These are phyloP conservation scores for Rhinoderma darwinii DNA, from an alignment of 2,113 vertebrate species.

Conservation along the genomic window DNA sequence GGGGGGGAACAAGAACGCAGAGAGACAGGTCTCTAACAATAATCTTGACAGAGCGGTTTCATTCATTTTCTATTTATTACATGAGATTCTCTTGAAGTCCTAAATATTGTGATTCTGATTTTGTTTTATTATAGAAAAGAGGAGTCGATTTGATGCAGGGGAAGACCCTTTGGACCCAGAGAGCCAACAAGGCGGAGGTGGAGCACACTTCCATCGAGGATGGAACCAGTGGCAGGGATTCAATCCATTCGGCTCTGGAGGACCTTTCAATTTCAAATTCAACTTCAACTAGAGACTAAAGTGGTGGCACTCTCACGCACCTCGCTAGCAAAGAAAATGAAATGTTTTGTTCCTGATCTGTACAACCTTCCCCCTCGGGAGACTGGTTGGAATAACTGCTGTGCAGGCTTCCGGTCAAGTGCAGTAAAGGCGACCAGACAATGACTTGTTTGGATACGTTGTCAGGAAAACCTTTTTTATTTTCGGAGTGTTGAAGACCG, in stretches of 20 bases:
- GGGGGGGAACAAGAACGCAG: too few species aligned
- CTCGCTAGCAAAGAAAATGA: conserved; percentile 37
- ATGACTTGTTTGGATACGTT: not conserved
- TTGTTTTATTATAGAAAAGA: conserved; percentile 81
- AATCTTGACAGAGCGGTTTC: too few species aligned
- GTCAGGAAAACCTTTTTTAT: conserved; percentile 7
- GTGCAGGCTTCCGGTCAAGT: conserved; percentile 33
- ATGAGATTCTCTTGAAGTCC: not conserved
- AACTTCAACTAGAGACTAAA: conserved; percentile 86
- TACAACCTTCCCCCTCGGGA: not conserved
- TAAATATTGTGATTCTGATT: not conserved
- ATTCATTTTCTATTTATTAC: too few species aligned
- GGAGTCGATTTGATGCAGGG: conserved; percentile 92
- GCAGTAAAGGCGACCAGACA: not conserved
- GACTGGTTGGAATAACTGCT: conserved; percentile 37
- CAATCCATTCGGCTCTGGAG: conserved; percentile 93
- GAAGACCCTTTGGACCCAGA: conserved; percentile 95
- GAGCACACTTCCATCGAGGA: conserved; percentile 83
- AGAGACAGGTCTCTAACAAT: too few species aligned
- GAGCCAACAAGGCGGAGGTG: conserved; percentile 85
- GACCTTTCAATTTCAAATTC: conserved; percentile 96
- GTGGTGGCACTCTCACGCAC: conserved; percentile 65
- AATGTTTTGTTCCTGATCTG: conserved; percentile 1
- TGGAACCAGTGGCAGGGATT: conserved; percentile 93
- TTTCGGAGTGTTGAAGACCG: conserved; percentile 27